Evolutionary conservation across 2,888 invertebrate genomes (phyloP).

Genomic region (Julus scanicus): DNA sequence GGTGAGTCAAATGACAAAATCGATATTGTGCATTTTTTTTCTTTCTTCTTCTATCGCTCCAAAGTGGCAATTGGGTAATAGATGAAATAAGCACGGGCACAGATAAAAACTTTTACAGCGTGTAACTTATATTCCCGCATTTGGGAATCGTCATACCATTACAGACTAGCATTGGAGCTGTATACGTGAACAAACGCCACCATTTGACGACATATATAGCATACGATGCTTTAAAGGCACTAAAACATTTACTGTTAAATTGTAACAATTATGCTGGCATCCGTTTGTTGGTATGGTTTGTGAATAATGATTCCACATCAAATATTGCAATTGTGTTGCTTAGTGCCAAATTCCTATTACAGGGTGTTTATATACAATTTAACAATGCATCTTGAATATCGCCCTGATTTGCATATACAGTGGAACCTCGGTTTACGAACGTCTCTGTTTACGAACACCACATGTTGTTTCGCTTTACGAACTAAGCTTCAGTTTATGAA

Average conservation of each 20-base stretch:
- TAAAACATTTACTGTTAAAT: not conserved
- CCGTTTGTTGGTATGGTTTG: not conserved
- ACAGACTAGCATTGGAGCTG: not conserved
- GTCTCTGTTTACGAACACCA: too few species aligned
- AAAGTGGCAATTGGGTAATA: conserved; percentile 45
- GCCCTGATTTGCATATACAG: too few species aligned
- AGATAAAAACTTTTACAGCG: conserved; percentile 43
- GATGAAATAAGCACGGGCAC: conserved; percentile 34
- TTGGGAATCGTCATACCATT: conserved; percentile 37
- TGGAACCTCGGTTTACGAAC: too few species aligned
- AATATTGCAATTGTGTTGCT: too few species aligned
- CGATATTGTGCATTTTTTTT: not conserved
- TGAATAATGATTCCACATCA: not conserved
- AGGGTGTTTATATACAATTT: too few species aligned
- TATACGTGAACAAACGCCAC: not conserved
- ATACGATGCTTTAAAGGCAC: not conserved
- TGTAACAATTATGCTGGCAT: not conserved
- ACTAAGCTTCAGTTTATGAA: too few species aligned
- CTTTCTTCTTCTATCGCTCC: not conserved
- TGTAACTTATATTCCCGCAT: conserved; percentile 16
- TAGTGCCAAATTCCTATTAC: too few species aligned
- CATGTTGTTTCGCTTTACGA: too few species aligned
- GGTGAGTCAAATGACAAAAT: conserved; percentile 47
- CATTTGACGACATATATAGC: not conserved
- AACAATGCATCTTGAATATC: too few species aligned